Evolutionary conservation across 2,888 invertebrate species (phyloP).

Genomic region (Agrochola macilenta): DNA sequence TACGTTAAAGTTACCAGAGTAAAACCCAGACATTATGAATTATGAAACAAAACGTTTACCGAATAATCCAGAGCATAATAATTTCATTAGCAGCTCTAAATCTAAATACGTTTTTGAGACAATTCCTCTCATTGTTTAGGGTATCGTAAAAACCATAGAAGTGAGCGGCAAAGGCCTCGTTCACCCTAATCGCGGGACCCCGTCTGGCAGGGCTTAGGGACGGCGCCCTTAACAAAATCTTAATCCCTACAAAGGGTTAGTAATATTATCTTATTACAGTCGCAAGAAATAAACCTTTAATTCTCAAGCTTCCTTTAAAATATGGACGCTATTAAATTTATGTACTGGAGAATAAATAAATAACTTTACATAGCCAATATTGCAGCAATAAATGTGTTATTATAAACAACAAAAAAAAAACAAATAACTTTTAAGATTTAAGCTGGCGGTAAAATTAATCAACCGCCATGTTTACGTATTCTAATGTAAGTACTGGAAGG

Average conservation of each 20-base stretch:
- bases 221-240: slow-evolving; percentile 90
- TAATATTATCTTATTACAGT: slow-evolving; percentile 89
- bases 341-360: slow-evolving; percentile 19
- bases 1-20: background rate
- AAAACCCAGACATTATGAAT: slow-evolving; percentile 38
- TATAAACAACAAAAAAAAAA: background rate
- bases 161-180: slow-evolving; percentile 78
- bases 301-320: slow-evolving; percentile 81
- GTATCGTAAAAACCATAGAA: slow-evolving; percentile 87
- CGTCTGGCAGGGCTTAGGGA: slow-evolving; percentile 85
- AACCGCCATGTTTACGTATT: slow-evolving; percentile 6
- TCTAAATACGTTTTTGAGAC: slow-evolving; percentile 68
- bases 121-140: slow-evolving; percentile 76
- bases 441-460: slow-evolving; percentile 32
- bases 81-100: slow-evolving; percentile 67
- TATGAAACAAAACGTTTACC: slow-evolving; percentile 42
- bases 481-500: slow-evolving; percentile 29
- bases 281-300: slow-evolving; percentile 89
- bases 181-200: slow-evolving; percentile 80
- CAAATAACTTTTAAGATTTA: slow-evolving; percentile 21
- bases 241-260: slow-evolving; percentile 90
- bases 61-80: slow-evolving; percentile 59
- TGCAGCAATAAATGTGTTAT: slow-evolving; percentile 4
- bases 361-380: slow-evolving; percentile 5
- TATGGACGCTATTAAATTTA: slow-evolving; percentile 70